Evolutionary conservation across 2,888 invertebrate species (phyloP).

Genomic region (Anodontia alba): DNA sequence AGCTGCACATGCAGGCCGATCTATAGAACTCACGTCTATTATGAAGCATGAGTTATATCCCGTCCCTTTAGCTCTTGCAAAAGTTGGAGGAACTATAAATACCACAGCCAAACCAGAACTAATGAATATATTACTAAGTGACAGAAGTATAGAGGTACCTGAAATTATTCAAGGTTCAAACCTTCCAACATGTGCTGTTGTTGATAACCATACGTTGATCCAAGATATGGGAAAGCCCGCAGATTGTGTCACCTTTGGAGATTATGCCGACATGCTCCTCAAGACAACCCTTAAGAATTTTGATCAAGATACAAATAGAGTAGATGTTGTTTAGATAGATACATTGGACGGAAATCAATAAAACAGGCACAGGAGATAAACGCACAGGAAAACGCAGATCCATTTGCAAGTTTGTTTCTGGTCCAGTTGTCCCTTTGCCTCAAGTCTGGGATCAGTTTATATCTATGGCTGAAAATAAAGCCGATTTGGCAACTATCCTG

Average conservation of each 20-base stretch:
- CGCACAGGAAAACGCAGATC: no score
- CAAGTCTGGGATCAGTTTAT: constrained; percentile 46
- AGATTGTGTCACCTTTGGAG: constrained; percentile 33
- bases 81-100: constrained; percentile 18
- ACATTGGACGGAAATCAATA: constrained; percentile 32
- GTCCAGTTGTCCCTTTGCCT: no score
- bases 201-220: constrained; percentile 50
- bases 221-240: constrained; percentile 40
- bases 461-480: constrained; percentile 38
- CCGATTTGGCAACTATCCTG: constrained; percentile 32
- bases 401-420: no score
- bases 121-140: not conserved
- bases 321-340: constrained; percentile 48
- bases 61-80: constrained; percentile 9
- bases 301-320: not conserved
- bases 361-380: constrained; percentile 29
- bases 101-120: constrained; percentile 16
- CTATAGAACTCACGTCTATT: not conserved
- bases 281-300: constrained; percentile 27
- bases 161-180: not conserved
- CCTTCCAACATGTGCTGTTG: not conserved
- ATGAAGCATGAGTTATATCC: constrained; percentile 25
- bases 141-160: not conserved
- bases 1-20: constrained; percentile 20
- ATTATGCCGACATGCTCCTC: constrained; percentile 33